A percentile compares a stretch with the other conserved stretches of the same genome.
phyloP scores from a whole-genome alignment of 2,797 vertebrate species.

The Momotus momota region DNA sequence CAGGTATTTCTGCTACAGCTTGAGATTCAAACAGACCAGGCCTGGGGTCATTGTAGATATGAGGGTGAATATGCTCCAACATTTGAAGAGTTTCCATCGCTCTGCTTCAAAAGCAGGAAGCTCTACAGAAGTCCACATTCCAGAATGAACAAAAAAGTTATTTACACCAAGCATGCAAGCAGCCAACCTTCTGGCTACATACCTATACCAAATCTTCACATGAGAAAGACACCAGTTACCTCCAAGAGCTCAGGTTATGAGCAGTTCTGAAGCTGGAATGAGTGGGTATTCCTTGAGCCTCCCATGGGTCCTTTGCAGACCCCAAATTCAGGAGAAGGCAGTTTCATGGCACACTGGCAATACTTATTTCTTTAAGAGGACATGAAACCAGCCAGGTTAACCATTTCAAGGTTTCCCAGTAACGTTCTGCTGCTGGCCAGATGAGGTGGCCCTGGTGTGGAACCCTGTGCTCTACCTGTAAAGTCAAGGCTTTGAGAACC shows the following conservation, averaged over 20 bases:
- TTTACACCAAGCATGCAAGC: neutral
- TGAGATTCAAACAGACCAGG: neutral
- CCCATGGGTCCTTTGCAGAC: neutral
- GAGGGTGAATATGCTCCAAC: neutral
- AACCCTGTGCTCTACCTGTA: neutral
- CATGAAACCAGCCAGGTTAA: fast-evolving
- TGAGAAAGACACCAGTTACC: neutral
- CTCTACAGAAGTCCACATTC: neutral
- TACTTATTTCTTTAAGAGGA: neutral
- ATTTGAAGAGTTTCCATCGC: neutral
- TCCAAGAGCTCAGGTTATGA: neutral
- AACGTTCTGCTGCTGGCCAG: neutral
- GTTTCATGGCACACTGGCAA: neutral
- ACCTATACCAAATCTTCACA: neutral
- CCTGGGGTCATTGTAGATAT: neutral
- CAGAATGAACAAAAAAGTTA: neutral
- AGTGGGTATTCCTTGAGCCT: neutral
- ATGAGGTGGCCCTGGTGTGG: no score
- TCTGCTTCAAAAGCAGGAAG: neutral
- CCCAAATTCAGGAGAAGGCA: neutral
- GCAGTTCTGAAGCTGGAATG: neutral
- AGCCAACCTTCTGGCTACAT: neutral
- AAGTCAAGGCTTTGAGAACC: neutral
- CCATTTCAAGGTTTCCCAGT: neutral
- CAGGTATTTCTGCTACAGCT: neutral